Evolutionary conservation across 2,113 vertebrate species (phyloP).

Genomic region (Rhea pennata): DNA sequence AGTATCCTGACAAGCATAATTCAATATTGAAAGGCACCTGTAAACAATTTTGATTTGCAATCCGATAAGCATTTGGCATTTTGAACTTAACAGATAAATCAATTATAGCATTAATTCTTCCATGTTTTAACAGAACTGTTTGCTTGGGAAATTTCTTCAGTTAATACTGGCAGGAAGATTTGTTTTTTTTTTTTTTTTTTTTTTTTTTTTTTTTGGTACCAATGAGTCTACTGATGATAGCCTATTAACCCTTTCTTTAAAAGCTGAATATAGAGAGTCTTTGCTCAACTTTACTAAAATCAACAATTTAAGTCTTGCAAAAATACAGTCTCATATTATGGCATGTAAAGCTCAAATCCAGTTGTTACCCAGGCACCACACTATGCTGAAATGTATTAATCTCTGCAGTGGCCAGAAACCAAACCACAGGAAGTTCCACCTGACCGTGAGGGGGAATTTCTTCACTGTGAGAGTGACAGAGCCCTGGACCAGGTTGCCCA

Average conservation of each 20-base stretch:
- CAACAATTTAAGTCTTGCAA: not conserved
- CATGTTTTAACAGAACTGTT: not conserved
- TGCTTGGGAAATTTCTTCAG: not conserved
- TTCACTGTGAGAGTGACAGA: too few relatives aligned
- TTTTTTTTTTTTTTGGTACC: not conserved
- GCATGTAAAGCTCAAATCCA: not conserved
- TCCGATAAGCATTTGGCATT: not conserved
- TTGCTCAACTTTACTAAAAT: not conserved
- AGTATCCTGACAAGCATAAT: accelerated
- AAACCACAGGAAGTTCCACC: too few relatives aligned
- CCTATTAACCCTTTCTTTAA: not conserved
- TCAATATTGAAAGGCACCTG: not conserved
- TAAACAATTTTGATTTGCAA: not conserved
- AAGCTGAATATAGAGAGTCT: not conserved
- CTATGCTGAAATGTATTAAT: not conserved
- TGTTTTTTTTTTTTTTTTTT: too few relatives aligned
- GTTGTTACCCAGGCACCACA: not conserved
- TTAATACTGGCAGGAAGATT: not conserved
- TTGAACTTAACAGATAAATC: not conserved
- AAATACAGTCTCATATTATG: not conserved
- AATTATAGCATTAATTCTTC: not conserved
- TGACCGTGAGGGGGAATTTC: too few relatives aligned
- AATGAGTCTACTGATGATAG: not conserved
- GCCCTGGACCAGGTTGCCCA: too few relatives aligned
- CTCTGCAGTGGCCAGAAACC: too few relatives aligned